A percentile compares a stretch with the other conserved stretches of the same genome.
Conservation (phyloP, 2,888 invertebrate species). For the Nudaria mundana region DNA sequence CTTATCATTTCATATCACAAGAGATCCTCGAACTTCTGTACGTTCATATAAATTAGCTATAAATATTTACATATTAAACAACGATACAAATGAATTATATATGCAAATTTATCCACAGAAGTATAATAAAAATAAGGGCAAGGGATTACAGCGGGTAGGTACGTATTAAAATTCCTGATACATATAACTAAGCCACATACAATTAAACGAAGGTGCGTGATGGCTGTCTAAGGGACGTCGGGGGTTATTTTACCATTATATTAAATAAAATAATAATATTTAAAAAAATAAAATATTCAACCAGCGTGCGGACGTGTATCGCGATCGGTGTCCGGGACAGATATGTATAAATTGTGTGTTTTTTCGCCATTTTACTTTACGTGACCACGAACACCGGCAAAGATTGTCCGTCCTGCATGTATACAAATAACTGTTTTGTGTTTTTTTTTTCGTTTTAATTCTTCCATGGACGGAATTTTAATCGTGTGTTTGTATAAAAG, state of each 20-base stretch:
- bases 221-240: conserved; percentile 33
- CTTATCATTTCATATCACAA: no score
- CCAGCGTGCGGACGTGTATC: conserved; percentile 69
- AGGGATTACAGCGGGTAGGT: conserved; percentile 45
- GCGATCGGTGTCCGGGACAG: conserved; percentile 73
- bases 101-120: conserved; percentile 60
- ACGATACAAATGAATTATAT: conserved; percentile 38
- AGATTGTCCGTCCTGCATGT: conserved; percentile 65
- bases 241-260: conserved; percentile 61
- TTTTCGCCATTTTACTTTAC: conserved; percentile 62
- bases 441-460: conserved; percentile 51
- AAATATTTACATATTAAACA: not conserved
- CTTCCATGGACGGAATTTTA: conserved; percentile 51
- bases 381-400: conserved; percentile 66
- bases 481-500: conserved; percentile 46
- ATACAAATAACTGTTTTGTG: conserved; percentile 65
- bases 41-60: no score
- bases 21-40: no score
- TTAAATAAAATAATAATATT: conserved; percentile 62
- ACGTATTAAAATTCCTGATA: conserved; percentile 73
- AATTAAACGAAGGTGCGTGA: conserved; percentile 57
- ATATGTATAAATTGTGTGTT: conserved; percentile 56
- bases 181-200: conserved; percentile 50
- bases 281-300: conserved; percentile 74
- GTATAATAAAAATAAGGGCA: conserved; percentile 67